phyloP scores from a whole-genome alignment of 2,888 invertebrate genomes.

The Teinopalpus imperialis region DNA sequence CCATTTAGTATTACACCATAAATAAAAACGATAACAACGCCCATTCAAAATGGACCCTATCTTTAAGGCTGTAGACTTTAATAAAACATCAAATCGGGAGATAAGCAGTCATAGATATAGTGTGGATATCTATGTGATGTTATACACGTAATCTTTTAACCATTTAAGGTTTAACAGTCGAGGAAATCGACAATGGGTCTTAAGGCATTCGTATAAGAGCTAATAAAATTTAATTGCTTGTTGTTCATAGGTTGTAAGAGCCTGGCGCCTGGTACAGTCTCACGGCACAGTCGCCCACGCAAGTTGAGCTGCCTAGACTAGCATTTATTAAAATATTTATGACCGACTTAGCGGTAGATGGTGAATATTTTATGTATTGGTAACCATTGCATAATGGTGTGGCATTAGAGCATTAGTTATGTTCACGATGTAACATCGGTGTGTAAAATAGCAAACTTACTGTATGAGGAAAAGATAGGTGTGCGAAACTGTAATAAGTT shows the following conservation, averaged over 20 bases:
- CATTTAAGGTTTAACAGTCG: constrained; percentile 26
- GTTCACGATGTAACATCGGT: constrained; percentile 20
- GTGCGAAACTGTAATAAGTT: background rate
- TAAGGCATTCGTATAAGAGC: constrained; percentile 31
- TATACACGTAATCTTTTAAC: constrained; percentile 45
- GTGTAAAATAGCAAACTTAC: background rate
- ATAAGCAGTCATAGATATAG: constrained; percentile 48
- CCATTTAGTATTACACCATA: constrained; percentile 9
- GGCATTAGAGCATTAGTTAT: constrained; percentile 9
- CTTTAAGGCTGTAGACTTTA: constrained; percentile 37
- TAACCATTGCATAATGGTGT: constrained; percentile 29
- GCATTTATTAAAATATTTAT: constrained; percentile 40
- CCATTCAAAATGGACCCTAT: constrained; percentile 34
- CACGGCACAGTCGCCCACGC: constrained; percentile 58
- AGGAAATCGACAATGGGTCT: constrained; percentile 33
- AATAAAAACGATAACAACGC: constrained; percentile 21
- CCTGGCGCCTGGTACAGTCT: constrained; percentile 49
- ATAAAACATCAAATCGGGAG: constrained; percentile 47
- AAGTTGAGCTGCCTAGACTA: constrained; percentile 36
- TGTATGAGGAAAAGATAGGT: constrained; percentile 4
- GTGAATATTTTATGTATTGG: constrained; percentile 33
- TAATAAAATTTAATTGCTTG: constrained; percentile 21
- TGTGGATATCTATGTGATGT: constrained; percentile 41
- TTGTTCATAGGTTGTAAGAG: constrained; percentile 19
- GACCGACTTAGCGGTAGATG: constrained; percentile 33